phyloP scores from a whole-genome alignment of 1,140 invertebrate species.

The Trachymyrmex cornetzi region DNA sequence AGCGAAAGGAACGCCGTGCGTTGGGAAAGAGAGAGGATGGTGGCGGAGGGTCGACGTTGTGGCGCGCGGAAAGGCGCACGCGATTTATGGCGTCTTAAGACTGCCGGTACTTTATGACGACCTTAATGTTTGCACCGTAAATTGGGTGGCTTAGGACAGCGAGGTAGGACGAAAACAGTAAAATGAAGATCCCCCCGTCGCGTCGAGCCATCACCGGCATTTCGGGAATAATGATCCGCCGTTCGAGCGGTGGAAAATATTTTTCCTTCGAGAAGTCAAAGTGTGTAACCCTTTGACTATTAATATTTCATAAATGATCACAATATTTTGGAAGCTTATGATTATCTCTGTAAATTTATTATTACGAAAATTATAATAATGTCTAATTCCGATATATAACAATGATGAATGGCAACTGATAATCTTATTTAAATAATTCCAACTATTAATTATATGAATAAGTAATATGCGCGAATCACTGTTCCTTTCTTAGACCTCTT shows the following conservation, averaged over 20 bases:
- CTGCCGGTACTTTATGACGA: constrained; percentile 75
- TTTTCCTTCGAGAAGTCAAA: neutral
- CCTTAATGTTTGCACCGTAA: constrained; percentile 79
- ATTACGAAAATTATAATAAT: neutral
- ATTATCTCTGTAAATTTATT: neutral
- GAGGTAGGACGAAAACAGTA: constrained; percentile 70
- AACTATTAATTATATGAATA: neutral
- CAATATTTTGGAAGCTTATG: no score
- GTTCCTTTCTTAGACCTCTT: neutral
- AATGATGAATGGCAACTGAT: neutral
- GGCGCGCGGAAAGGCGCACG: constrained; percentile 42
- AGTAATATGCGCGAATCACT: neutral
- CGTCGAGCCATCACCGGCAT: constrained; percentile 68
- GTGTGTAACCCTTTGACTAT: neutral
- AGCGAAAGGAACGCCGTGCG: constrained; percentile 31
- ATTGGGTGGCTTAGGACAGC: constrained; percentile 72
- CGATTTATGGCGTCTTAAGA: constrained; percentile 76
- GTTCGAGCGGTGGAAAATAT: neutral
- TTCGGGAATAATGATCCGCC: constrained; percentile 64
- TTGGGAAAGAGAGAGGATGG: neutral
- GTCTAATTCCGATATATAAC: neutral
- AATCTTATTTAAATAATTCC: constrained; percentile 1
- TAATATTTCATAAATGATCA: neutral
- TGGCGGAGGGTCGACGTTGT: constrained; percentile 13
- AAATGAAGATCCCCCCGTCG: constrained; percentile 63